phyloP scores from a whole-genome alignment of 2,113 vertebrate species.

The Dipodomys spectabilis region DNA sequence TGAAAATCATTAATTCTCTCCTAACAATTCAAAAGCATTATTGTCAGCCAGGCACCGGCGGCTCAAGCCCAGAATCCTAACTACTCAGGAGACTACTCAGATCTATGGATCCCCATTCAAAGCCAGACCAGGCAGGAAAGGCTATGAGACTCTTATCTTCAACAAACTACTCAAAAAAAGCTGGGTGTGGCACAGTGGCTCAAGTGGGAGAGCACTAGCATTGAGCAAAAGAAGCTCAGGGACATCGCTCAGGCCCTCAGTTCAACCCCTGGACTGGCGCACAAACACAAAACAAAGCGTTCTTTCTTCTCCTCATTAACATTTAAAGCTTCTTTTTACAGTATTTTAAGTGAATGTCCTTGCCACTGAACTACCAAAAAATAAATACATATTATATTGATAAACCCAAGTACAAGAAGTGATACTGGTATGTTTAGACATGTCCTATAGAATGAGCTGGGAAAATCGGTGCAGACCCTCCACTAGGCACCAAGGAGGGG shows the following conservation, averaged over 20 bases:
- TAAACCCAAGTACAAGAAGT: neutral
- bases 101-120: no score
- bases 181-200: no score
- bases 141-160: no score
- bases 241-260: no score
- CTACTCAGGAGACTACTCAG: no score
- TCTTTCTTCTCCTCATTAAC: neutral
- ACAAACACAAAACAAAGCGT: no score
- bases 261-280: no score
- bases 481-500: neutral
- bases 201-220: no score
- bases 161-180: no score
- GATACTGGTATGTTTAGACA: neutral
- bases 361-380: slow-evolving; percentile 4
- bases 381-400: neutral
- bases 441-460: slow-evolving; percentile 19
- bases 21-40: slow-evolving; percentile 35
- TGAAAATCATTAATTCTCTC: slow-evolving; percentile 27
- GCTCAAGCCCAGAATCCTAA: no score
- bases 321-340: slow-evolving; percentile 31
- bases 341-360: slow-evolving; percentile 28
- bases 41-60: neutral
- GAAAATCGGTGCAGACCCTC: slow-evolving; percentile 12
- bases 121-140: no score
- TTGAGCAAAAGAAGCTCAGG: no score